Evolutionary conservation across 2,113 vertebrate species (phyloP).

Genomic region (Numenius arquata): DNA sequence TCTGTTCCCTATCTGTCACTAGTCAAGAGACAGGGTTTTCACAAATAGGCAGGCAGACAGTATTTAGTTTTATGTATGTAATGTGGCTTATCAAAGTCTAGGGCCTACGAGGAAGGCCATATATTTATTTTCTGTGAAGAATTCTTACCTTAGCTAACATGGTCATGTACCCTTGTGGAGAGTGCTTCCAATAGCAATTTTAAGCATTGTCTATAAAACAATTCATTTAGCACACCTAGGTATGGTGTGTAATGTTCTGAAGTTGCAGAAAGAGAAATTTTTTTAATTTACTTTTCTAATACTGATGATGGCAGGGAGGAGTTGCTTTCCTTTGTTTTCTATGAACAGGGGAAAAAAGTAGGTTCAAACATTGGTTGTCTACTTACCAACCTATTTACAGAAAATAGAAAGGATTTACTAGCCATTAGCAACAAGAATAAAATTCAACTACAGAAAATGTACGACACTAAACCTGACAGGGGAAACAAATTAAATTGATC

Average conservation of each 20-base stretch:
- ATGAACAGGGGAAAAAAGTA: background rate
- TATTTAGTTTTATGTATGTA: background rate
- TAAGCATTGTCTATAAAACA: background rate
- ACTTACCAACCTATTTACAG: background rate
- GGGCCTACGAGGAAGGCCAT: background rate
- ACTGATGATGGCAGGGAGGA: background rate
- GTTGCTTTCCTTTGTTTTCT: background rate
- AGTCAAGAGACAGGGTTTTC: background rate
- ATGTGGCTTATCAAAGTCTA: background rate
- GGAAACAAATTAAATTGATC: background rate
- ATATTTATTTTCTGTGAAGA: background rate
- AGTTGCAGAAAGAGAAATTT: background rate
- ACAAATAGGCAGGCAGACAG: background rate
- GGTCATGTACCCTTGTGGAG: background rate
- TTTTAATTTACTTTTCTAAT: background rate
- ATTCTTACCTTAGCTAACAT: background rate
- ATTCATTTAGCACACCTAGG: background rate
- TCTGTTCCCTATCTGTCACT: background rate
- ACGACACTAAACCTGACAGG: background rate
- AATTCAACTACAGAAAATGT: background rate
- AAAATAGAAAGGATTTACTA: background rate
- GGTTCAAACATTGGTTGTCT: background rate
- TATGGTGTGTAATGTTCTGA: background rate
- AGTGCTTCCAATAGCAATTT: background rate
- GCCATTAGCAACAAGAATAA: background rate